Conservation (phyloP, 1,140 invertebrate species). For the Helicoverpa armigera region DNA sequence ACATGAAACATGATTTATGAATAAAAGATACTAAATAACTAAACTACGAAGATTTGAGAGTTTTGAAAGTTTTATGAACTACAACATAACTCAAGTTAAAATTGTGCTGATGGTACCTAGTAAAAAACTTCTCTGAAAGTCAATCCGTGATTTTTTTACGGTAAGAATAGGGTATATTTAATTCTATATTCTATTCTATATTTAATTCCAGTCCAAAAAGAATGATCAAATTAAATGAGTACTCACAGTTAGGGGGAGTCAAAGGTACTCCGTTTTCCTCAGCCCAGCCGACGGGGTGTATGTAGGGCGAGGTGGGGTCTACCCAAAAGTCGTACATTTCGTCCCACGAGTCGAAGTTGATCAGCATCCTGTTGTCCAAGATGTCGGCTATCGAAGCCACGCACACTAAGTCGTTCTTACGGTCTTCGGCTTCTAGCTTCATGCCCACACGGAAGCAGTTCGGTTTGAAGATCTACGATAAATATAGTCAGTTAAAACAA, state of each 20-base stretch:
- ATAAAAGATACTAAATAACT: no score
- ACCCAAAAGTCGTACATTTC: conserved; percentile 98
- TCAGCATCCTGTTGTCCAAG: conserved; percentile 93
- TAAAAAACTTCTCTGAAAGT: no score
- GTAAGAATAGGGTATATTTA: no score
- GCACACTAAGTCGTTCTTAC: conserved; percentile 94
- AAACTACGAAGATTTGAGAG: no score
- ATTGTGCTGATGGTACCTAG: no score
- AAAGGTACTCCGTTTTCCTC: conserved; percentile 92
- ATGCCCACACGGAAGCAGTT: conserved; percentile 94
- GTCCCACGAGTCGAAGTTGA: conserved; percentile 98
- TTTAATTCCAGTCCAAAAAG: no score
- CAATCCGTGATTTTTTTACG: no score
- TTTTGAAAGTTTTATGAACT: no score
- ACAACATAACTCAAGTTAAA: no score
- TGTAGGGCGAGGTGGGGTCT: conserved; percentile 95
- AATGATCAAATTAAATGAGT: neutral
- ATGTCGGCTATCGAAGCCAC: conserved; percentile 96
- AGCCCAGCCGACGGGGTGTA: conserved; percentile 98
- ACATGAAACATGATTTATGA: no score
- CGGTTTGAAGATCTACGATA: conserved; percentile 88
- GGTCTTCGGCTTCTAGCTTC: conserved; percentile 98
- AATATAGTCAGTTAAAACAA: neutral
- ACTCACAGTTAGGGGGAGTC: conserved; percentile 95
- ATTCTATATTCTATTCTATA: no score